Evolutionary conservation across 2,113 vertebrate species (phyloP), one percentile per base, ranked within the genome.

Genomic region (Anarhynchus alexandrinus): DNA sequence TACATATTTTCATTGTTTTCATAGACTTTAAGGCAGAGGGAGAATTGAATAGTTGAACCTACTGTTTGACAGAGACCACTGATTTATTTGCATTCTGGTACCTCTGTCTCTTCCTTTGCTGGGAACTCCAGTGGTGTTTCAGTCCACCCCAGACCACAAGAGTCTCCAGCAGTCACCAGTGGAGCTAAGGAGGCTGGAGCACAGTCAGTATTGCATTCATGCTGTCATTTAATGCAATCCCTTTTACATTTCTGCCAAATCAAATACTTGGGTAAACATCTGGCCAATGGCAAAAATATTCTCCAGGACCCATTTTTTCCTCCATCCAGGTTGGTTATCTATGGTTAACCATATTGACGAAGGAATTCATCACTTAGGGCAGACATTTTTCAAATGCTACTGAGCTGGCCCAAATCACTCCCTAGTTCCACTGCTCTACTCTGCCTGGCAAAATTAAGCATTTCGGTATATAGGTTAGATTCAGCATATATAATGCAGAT

Each of bases 1-100:
- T 42, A 70, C 25, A 10, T 86, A 82, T 94, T 96, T 95, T 78
- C 17, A 42, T 70, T 93, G 38, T 89, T 94, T 82, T 91, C 52
- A 65, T 19, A 61, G 43, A 69, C 80, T 66, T 86, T 77, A 94
- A 91, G 27, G 77, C 61, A 84, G 54, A 67, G 9, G 40, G n/a
- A 85, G 49, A 73, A 86, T 3, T 36, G 45, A 82, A 49, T 22
- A 54, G 42, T 11, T 84, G 78, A 89, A 69, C 45, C 32, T 59
- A 15, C 15, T 22, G 23, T 74, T 67, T 77, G 86, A 82, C 71
- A 90, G 34, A 66, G 51, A 69, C 29, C 62, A 79, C 4, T 45
- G 51, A 59, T 82, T 85, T 70, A 71, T 80, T 71, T 91, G 81
- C 62, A 59, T 90, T 76, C 54, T 69, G 47, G 45, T 87, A 57